Conservation (phyloP, 1,140 invertebrate species). For the Mylabris phalerata region DNA sequence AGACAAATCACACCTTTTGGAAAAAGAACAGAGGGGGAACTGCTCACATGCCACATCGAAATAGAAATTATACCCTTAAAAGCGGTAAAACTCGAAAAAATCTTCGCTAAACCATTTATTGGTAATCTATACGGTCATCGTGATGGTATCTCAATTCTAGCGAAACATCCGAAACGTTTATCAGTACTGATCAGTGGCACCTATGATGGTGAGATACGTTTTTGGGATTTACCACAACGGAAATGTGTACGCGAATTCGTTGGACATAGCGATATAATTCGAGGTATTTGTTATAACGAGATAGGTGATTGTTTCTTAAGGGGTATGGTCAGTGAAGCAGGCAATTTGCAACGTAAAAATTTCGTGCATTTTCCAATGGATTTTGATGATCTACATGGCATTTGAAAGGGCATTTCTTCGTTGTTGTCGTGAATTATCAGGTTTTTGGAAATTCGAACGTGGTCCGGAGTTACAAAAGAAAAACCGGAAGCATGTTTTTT, state of each 20-base stretch:
- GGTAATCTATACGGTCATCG: slow-evolving; percentile 76
- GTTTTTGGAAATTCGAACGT: too few relatives aligned
- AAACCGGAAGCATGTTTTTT: too few relatives aligned
- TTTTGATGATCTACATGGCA: too few relatives aligned
- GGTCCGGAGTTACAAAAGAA: too few relatives aligned
- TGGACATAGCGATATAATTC: slow-evolving; percentile 88
- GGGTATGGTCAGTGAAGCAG: too few relatives aligned
- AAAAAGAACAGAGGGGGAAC: too few relatives aligned
- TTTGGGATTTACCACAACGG: slow-evolving; percentile 82
- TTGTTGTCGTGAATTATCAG: too few relatives aligned
- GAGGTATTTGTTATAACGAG: slow-evolving; percentile 67
- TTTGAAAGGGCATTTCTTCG: too few relatives aligned
- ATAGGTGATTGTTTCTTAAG: slow-evolving; percentile 53
- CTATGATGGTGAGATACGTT: slow-evolving; percentile 90
- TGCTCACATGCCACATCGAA: too few relatives aligned
- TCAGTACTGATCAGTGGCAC: slow-evolving; percentile 81
- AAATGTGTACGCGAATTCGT: slow-evolving; percentile 68
- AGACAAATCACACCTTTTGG: too few relatives aligned
- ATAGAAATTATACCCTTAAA: slow-evolving; percentile 59
- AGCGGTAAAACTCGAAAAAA: slow-evolving; percentile 89
- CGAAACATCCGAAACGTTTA: slow-evolving; percentile 79
- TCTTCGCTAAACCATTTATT: slow-evolving; percentile 95
- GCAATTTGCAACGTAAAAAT: too few relatives aligned
- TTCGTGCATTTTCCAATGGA: too few relatives aligned
- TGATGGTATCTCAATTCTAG: slow-evolving; percentile 81